These are phyloP conservation scores for Venustaconcha ellipsiformis DNA, from an alignment of 1,140 invertebrate species.

Conservation along the genomic window DNA sequence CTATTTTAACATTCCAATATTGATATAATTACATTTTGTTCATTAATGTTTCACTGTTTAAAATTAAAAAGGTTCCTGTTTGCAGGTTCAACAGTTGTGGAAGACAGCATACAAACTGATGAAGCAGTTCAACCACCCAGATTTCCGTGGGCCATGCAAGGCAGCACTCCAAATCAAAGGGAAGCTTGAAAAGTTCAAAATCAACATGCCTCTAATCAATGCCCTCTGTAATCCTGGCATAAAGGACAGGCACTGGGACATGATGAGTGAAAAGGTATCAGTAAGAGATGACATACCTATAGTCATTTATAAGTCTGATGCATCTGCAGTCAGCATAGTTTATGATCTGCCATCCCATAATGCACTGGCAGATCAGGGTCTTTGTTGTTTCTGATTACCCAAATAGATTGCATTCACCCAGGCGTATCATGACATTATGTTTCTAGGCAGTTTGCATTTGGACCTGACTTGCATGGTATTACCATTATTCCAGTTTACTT, in stretches of 20 bases:
- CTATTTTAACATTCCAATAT: neutral
- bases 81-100: conserved; percentile 66
- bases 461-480: too few species aligned
- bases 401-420: too few species aligned
- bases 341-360: too few species aligned
- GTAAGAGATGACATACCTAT: too few species aligned
- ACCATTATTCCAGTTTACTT: too few species aligned
- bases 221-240: conserved; percentile 69
- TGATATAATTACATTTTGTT: too few species aligned
- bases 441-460: too few species aligned
- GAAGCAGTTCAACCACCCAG: conserved; percentile 65
- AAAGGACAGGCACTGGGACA: conserved; percentile 68
- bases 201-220: conserved; percentile 68
- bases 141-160: conserved; percentile 61
- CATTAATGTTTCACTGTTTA: neutral
- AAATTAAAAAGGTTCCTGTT: conserved; percentile 7
- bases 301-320: too few species aligned
- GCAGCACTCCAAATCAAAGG: conserved; percentile 71
- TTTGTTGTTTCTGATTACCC: too few species aligned
- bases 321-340: too few species aligned
- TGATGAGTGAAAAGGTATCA: conserved; percentile 66
- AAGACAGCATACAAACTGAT: conserved; percentile 68
- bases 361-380: too few species aligned
- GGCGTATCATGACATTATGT: too few species aligned
- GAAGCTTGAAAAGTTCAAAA: conserved; percentile 72